phyloP scores from a whole-genome alignment of 1,140 invertebrate species.

The Nixonia krombeini region DNA sequence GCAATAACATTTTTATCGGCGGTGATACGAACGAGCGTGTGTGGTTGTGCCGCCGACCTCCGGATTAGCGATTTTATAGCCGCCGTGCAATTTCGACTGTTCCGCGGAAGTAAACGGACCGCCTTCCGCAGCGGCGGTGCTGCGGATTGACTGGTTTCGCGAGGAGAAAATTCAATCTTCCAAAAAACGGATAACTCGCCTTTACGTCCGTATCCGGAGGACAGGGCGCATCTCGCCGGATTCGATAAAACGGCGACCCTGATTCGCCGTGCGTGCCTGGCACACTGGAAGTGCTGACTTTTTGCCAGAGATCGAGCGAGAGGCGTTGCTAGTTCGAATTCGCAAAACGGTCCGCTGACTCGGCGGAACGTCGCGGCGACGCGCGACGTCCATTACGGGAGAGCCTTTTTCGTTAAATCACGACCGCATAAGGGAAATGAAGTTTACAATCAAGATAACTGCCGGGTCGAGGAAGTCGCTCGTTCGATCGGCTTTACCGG shows the following conservation, averaged over 20 bases:
- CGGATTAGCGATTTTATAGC: too few species aligned
- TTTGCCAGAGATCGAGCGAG: slow-evolving; percentile 22
- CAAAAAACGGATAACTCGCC: slow-evolving; percentile 22
- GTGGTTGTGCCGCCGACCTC: too few species aligned
- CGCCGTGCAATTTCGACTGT: too few species aligned
- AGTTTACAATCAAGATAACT: too few species aligned
- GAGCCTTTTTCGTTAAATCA: background rate
- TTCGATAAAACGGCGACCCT: slow-evolving; percentile 25
- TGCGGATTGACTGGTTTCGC: too few species aligned
- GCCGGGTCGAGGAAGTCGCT: too few species aligned
- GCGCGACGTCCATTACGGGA: background rate
- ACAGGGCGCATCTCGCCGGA: slow-evolving; percentile 2
- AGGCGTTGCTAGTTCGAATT: slow-evolving; percentile 20
- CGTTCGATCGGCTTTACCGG: too few species aligned
- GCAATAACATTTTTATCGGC: too few species aligned
- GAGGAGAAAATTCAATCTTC: background rate
- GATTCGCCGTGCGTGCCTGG: slow-evolving; percentile 8
- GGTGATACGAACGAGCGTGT: too few species aligned
- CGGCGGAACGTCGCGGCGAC: slow-evolving; percentile 15
- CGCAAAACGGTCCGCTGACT: slow-evolving; percentile 7
- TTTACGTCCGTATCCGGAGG: slow-evolving; percentile 9
- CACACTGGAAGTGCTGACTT: slow-evolving; percentile 15
- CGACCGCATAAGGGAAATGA: background rate
- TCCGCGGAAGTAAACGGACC: too few species aligned
- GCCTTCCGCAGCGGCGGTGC: too few species aligned